Base-by-base conservation (phyloP, 2,113 vertebrate species). In the Esox niger region DNA sequence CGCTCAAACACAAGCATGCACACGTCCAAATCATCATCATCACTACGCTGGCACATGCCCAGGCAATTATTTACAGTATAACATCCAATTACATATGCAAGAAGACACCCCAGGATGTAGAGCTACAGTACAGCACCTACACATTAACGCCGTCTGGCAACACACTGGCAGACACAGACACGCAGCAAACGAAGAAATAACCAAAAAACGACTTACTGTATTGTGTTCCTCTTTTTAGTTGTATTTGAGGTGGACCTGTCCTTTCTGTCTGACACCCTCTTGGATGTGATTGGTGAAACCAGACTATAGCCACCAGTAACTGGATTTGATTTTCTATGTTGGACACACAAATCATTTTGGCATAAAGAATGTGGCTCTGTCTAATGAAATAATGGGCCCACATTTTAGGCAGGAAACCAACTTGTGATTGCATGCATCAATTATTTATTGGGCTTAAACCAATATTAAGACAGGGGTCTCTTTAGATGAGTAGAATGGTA, bases 401-500 rank as follows among this genome's bases (percentile, higher is more conserved):
- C 86, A 87, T 88, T 90, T 90, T 89, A 87, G 87, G 90, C 89
- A 74, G 87, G 78, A 87, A 89, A 91, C 89, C 91, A 91, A 88
- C 91, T 90, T 90, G 88, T 88, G 87, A 89, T 90, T 91, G 90
- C 89, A 90, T 80, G 89, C 89, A 91, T 90, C 89, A 91, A 91
- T 91, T 91, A 90, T 88, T 89, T 82, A 72, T 88, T 90, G 89
- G 88, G 86, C 78, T 89, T 85, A 77, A 85, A 88, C 89, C 87
- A 92, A 82, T 87, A 82, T 86, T 77, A 68, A 83, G 79, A 77
- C 82, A 78, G 74, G 78, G 84, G 83, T 83, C 77, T 78, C 79
- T 81, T 89, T 79, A 80, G 84, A 89, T 87, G 80, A 82, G 71
- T 84, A 79, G 73, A 87, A 87, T 87, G 76, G 74, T 85, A 87